Conservation (phyloP, 1,140 invertebrate genomes). For the Leguminivora glycinivorella region DNA sequence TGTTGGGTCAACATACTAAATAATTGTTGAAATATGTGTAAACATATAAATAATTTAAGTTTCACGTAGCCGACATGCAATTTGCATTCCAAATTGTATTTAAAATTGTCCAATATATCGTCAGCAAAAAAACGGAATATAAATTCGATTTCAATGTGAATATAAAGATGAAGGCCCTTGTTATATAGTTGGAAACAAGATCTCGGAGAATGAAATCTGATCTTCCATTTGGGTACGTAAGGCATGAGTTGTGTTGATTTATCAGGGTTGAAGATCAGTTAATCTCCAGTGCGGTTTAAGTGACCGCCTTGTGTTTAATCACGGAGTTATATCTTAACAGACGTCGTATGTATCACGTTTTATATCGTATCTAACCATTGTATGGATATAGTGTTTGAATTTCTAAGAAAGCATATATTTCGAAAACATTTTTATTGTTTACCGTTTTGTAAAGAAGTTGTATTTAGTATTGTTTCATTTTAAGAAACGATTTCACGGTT, state of each 20-base stretch:
- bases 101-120: background rate
- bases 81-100: constrained; percentile 1
- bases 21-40: constrained; percentile 13
- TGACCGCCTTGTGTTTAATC: constrained; percentile 2
- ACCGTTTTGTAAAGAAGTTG: no score
- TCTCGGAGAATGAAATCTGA: constrained; percentile 6
- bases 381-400: no score
- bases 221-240: background rate
- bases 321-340: background rate
- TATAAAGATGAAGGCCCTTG: background rate
- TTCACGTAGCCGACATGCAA: background rate
- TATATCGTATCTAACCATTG: background rate
- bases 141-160: constrained; percentile 1
- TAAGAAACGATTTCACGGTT: no score
- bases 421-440: background rate
- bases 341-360: background rate
- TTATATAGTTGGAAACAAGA: background rate
- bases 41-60: constrained; percentile 26
- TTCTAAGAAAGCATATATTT: background rate
- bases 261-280: constrained; percentile 1
- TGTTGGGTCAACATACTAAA: background rate
- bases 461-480: no score
- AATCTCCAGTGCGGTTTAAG: constrained; percentile 6
- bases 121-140: constrained; percentile 21
- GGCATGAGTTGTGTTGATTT: background rate